Base-by-base conservation (phyloP, 2,888 invertebrate species). In the Drosophila niveifrons region DNA sequence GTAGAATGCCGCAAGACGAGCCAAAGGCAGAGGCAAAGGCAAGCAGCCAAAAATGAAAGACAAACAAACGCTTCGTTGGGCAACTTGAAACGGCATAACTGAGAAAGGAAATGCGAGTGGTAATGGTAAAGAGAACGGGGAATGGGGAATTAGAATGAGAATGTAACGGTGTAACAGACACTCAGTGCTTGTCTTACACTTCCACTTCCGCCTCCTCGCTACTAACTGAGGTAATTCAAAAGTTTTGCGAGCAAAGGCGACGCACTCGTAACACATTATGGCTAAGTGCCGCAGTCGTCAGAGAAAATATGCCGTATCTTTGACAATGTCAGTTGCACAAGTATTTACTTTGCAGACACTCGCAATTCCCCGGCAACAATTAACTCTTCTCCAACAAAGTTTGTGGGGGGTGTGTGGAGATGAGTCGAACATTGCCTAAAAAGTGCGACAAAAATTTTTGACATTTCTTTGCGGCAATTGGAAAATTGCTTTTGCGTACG, bases 11-110 rank as follows among this genome's bases (percentile, higher is more conserved):
- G 8, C 68, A 66, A 66, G 34, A 61, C 29, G 29, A n/a, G 9
- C 3, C 8, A 17, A 8, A n/a, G 44, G 18, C 0, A 9, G 6
- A n/a, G 15, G 23, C 31, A n/a, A 28, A 44, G 56, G 11, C 34
- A 56, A 43, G 29, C 8, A 46, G 41, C 13, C 47, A 44, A 68
- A 68, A 87, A 89, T 76, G 89, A 81, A 84, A 89, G 79, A 78
- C 89, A 84, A 88, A 89, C 80, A 46, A 15, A 59, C 58, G 84
- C 88, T 85, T 89, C 77, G 84, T 73, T 89, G 88, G 63, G 79
- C 88, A 85, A 85, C 84, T 88, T 85, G 89, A 89, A 85, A 89
- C 88, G 85, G 84, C 84, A 85, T 89, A 84, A 84, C 88, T 84
- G 84, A 79, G 48, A 70, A 61, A 43, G 81, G 11, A 31, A 9